Percentiles rank a stretch among this genome's conserved stretches.
These are phyloP conservation scores for Folsomia candida DNA, from an alignment of 2,888 invertebrate species.

Conservation along the genomic window DNA sequence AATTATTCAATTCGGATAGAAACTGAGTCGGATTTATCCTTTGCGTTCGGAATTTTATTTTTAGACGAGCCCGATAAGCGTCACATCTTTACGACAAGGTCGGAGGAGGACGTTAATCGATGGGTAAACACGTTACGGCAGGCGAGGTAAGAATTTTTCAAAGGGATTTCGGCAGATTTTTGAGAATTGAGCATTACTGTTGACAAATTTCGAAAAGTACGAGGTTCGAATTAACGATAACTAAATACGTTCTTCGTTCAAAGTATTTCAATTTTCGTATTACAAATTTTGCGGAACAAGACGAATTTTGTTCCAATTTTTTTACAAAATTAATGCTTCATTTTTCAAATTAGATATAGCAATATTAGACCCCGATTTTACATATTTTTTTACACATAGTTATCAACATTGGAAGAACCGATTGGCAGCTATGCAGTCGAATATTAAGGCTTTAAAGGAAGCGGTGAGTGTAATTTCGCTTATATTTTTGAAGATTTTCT, in stretches of 20 bases:
- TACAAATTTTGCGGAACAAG: too few species aligned
- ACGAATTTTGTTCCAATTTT: too few species aligned
- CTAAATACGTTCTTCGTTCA: too few species aligned
- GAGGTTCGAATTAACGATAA: not conserved
- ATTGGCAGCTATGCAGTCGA: constrained; percentile 26
- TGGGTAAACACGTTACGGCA: constrained; percentile 69
- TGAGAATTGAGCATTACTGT: constrained; percentile 17
- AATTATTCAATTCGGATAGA: constrained; percentile 70
- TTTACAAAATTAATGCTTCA: not conserved
- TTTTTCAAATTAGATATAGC: not conserved
- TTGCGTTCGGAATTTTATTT: constrained; percentile 72
- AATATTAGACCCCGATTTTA: too few species aligned
- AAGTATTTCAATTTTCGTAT: too few species aligned
- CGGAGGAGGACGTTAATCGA: constrained; percentile 67
- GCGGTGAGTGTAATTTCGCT: constrained; percentile 29
- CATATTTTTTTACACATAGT: too few species aligned
- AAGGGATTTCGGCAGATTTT: constrained; percentile 19
- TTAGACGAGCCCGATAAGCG: constrained; percentile 66
- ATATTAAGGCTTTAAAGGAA: constrained; percentile 27
- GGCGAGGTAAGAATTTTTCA: constrained; percentile 60
- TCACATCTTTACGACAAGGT: constrained; percentile 69
- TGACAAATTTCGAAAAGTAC: not conserved
- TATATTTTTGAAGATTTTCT: not conserved
- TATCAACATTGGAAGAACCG: constrained; percentile 40
- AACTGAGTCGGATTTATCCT: constrained; percentile 62